phyloP scores from a whole-genome alignment of 2,113 vertebrate species.

The Blennius ocellaris region DNA sequence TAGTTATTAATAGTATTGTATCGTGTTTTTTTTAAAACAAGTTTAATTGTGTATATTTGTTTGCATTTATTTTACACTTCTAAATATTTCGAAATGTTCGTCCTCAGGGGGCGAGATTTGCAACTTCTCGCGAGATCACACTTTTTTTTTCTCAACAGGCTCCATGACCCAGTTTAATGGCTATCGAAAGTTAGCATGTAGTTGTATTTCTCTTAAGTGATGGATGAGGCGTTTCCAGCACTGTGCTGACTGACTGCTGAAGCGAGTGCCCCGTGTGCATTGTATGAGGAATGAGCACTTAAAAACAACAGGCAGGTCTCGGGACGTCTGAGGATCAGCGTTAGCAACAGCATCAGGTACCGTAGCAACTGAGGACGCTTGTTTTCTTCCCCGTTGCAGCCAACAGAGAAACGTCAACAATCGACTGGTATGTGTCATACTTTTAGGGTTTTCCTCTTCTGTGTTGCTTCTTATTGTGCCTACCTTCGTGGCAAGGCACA shows the following conservation, averaged over 20 bases:
- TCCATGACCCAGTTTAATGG: slow-evolving; percentile 53
- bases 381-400: slow-evolving; percentile 16
- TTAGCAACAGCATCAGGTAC: slow-evolving; percentile 68
- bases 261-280: not conserved
- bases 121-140: slow-evolving; percentile 65
- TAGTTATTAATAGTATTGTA: not conserved
- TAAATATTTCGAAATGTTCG: slow-evolving; percentile 27
- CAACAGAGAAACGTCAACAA: slow-evolving; percentile 14
- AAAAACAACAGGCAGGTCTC: slow-evolving; percentile 29
- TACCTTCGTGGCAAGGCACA: no score
- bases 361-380: slow-evolving; percentile 77
- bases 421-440: not conserved
- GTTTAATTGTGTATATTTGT: not conserved
- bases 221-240: not conserved
- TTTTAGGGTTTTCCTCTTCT: not conserved
- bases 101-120: slow-evolving; percentile 13
- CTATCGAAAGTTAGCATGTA: slow-evolving; percentile 35
- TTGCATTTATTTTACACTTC: not conserved
- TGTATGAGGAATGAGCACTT: no score
- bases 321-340: slow-evolving; percentile 35
- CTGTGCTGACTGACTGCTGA: not conserved
- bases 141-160: not conserved
- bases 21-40: slow-evolving; percentile 3
- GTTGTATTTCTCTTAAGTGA: not conserved
- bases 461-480: not conserved